These are phyloP conservation scores for Leistus spinibarbis DNA, from an alignment of 2,888 invertebrate species.

Conservation along the genomic window DNA sequence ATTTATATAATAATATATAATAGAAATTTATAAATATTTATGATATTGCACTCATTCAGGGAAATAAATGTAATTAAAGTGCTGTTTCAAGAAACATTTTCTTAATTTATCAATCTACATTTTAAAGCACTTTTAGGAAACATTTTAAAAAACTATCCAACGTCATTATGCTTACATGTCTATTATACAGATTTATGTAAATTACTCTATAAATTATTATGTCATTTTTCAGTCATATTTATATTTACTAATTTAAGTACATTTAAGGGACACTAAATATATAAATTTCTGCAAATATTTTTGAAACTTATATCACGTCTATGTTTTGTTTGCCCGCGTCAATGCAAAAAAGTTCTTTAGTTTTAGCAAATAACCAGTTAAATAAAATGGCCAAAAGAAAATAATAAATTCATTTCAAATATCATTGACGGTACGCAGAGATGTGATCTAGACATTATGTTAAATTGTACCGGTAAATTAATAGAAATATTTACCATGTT, in stretches of 20 bases:
- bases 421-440: too few relatives aligned
- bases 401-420: not conserved
- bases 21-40: conserved; percentile 18
- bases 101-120: conserved; percentile 19
- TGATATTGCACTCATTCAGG: conserved; percentile 24
- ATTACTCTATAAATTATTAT: conserved; percentile 33
- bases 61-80: conserved; percentile 9
- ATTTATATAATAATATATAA: conserved; percentile 24
- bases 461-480: too few relatives aligned
- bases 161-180: conserved; percentile 2
- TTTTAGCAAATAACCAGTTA: conserved; percentile 15
- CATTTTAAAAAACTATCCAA: conserved; percentile 22
- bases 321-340: conserved; percentile 5
- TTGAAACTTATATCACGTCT: conserved; percentile 16
- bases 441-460: too few relatives aligned
- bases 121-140: conserved; percentile 37
- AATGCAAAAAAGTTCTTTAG: conserved; percentile 7
- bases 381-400: conserved; percentile 6
- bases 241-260: conserved; percentile 17
- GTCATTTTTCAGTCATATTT: conserved; percentile 30
- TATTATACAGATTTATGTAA: conserved; percentile 29
- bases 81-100: conserved; percentile 16
- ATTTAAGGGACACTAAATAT: not conserved
- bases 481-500: not conserved
- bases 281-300: too few relatives aligned